These are phyloP conservation scores for Ectobius pallidus DNA, from an alignment of 2,888 invertebrate genomes.

Conservation along the genomic window DNA sequence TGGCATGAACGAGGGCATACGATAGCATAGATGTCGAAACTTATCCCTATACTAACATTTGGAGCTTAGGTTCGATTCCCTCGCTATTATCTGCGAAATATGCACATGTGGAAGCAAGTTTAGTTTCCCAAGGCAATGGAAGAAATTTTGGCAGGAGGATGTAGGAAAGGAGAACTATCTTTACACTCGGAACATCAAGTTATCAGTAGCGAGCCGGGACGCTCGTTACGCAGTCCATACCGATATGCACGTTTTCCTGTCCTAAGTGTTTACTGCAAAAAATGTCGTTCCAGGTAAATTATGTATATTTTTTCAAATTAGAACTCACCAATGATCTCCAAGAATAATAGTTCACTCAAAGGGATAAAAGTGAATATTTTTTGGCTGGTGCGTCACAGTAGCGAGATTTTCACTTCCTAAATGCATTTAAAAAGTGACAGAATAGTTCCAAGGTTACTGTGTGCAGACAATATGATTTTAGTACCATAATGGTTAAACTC, in stretches of 20 bases:
- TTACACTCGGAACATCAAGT: constrained; percentile 5
- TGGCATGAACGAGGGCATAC: neutral
- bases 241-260: neutral
- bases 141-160: constrained; percentile 10
- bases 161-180: constrained; percentile 14
- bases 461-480: neutral
- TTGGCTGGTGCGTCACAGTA: too few species aligned
- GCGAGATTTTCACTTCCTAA: too few species aligned
- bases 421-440: too few species aligned
- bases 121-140: constrained; percentile 14
- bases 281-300: too few species aligned
- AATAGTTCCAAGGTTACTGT: neutral
- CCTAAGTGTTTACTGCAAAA: neutral
- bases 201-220: neutral
- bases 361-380: too few species aligned
- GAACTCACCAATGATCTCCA: too few species aligned
- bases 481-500: neutral
- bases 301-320: too few species aligned
- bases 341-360: too few species aligned
- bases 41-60: neutral
- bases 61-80: neutral
- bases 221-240: neutral
- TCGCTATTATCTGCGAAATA: too few species aligned
- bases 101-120: too few species aligned
- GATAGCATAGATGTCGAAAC: neutral